Base-by-base conservation (phyloP, 2,888 invertebrate genomes). In the Chloroclysta siterata region DNA sequence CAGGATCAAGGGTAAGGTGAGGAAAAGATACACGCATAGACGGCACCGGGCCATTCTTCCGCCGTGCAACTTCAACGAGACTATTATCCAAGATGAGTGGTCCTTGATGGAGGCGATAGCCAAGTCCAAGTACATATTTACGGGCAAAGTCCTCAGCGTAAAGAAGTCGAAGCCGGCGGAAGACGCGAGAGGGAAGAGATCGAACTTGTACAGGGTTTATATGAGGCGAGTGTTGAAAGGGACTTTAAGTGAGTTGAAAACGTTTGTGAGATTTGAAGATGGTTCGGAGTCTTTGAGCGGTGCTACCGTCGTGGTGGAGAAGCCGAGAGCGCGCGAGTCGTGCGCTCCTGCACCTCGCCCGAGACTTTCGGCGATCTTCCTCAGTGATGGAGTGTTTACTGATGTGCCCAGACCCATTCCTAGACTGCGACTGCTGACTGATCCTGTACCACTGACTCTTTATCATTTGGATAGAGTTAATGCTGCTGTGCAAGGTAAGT, bases 401-500 rank as follows among this genome's bases (percentile, higher is more conserved):
- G 85, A 86, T 29, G 70, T 76, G 53, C 80, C 81, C 17, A 78
- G 88, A 65, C 83, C 83, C 0, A 75, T 81, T 11, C 88, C 87
- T 13, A 80, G 87, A 51, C 78, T 93, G 33, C 83, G 84, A 44
- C 76, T 93, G 48, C 70, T 92, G 52, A 90, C 92, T 15, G 93
- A 93, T 72, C 94, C 94, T n/a, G 89, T 94, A 65, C 93, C 94
- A 5, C 78, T 94, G 70, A 93, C 93, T 3, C 83, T 94, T 33
- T 93, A 93, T 71, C 93, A 94, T 77, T 83, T 94, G 75, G 93
- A 94, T 68, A 85, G 93, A 76, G 84, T 94, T 57, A 93, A 93
- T 72, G 93, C 94, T 51, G 93, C 93, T 73, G 93, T 93, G 33
- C 93, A 93, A 94, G 94, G 94, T 94, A 82, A 73, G 83, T 63